Base-by-base conservation (phyloP, 2,888 invertebrate species). In the Hoplodrina blanda region DNA sequence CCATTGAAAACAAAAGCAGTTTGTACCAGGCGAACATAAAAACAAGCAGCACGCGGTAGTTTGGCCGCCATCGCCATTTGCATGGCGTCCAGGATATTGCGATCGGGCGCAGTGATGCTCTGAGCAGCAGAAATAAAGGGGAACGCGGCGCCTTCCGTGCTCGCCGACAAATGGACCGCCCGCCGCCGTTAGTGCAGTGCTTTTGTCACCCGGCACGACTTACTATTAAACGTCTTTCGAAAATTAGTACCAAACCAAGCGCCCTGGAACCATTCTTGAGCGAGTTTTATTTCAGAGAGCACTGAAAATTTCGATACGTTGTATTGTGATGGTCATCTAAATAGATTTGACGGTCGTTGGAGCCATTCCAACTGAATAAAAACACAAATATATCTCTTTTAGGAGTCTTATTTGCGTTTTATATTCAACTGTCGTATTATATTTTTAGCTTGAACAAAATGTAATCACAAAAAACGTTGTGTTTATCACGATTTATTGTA, bases 101-200 rank as follows among this genome's bases (percentile, higher is more conserved):
- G 84, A 86, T 82, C 81, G 81, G 68, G 82, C 77, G 60, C 80
- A 78, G 72, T 69, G 74, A 66, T 63, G 79, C 72, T 80, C 73
- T 76, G 64, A 77, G 76, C 76, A 71, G 81, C 69, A 81, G 82
- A 85, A 84, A 85, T 86, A 84, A 86, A 85, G 81, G 78, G 76
- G 76, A 82, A 77, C 73, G 73, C 71, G 72, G 57, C 68, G 75
- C 79, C 75, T 83, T 80, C 78, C 77, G 73, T 74, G 76, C 83
- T 81, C 81, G 69, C 80, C 83, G 88, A 88, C 88, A 88, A 90
- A 90, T 88, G 86, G 85, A 85, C 85, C 80, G 46, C 46, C 46
- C 46, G 46, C 41, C 41, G 78, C 78, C 82, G 84, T 83, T 85
- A 85, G 78, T 83, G 82, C 85, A 82, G 76, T 63, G 73, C 83